Conservation (phyloP, 2,797 vertebrate genomes). For the Sebastes itinus region DNA sequence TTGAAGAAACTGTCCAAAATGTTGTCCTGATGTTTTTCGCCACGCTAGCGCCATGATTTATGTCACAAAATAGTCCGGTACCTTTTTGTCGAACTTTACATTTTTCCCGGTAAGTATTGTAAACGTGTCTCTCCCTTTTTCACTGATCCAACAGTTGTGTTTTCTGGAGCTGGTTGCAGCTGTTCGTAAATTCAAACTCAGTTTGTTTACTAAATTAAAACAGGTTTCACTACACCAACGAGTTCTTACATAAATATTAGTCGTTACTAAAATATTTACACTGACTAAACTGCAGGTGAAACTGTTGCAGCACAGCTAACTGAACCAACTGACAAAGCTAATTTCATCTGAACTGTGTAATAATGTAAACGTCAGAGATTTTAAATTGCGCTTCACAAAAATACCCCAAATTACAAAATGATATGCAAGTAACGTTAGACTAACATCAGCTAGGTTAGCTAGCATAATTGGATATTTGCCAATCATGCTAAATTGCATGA, state of each 20-base stretch:
- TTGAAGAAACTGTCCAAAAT: constrained; percentile 6
- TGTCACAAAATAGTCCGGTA: constrained; percentile 1
- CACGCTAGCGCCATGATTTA: constrained; percentile 3
- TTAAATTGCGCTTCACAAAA: neutral
- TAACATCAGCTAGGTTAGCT: neutral
- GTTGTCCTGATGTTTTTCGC: constrained; percentile 20
- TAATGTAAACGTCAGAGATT: neutral
- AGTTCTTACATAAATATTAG: neutral
- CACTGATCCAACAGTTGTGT: neutral
- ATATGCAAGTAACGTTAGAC: neutral
- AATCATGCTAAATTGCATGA: neutral
- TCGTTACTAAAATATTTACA: neutral
- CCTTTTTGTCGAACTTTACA: neutral
- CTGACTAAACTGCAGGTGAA: neutral
- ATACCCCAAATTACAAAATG: neutral
- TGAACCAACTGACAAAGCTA: neutral
- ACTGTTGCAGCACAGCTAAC: neutral
- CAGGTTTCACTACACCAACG: neutral
- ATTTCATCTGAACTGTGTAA: neutral
- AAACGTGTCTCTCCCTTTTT: neutral
- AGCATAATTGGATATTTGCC: neutral
- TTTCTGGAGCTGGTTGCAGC: neutral
- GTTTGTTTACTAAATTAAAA: neutral
- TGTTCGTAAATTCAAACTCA: constrained; percentile 1
- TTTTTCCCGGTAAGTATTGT: neutral